Evolutionary conservation across 2,888 invertebrate species (phyloP).

Genomic region (Gortyna flavago): DNA sequence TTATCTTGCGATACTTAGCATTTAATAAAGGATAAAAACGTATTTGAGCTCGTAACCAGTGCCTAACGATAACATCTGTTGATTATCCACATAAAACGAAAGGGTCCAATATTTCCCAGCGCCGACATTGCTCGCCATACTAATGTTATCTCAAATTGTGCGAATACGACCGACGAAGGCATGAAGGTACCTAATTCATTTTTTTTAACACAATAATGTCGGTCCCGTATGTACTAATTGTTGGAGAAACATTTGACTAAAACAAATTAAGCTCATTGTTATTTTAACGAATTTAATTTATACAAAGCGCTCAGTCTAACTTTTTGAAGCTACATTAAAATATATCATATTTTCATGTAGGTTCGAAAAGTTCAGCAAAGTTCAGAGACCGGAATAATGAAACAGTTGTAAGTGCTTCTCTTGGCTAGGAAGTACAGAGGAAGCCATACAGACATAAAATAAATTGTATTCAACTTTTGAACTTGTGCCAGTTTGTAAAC

Average conservation of each 20-base stretch:
- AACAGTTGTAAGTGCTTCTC: conserved; percentile 42
- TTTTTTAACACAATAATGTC: conserved; percentile 16
- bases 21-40: conserved; percentile 31
- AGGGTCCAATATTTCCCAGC: conserved; percentile 26
- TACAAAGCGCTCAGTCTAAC: conserved; percentile 4
- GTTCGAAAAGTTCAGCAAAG: conserved; percentile 27
- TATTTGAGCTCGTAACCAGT: conserved; percentile 38
- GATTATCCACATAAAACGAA: conserved; percentile 45
- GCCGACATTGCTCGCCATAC: conserved; percentile 5
- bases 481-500: conserved; percentile 70
- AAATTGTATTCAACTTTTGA: conserved; percentile 67
- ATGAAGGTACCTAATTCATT: conserved; percentile 22
- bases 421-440: conserved; percentile 48
- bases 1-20: conserved; percentile 27
- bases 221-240: conserved; percentile 12
- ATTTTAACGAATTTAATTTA: conserved; percentile 24
- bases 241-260: conserved; percentile 20
- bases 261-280: conserved; percentile 30
- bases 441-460: conserved; percentile 43
- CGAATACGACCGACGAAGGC: conserved; percentile 18
- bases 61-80: conserved; percentile 40
- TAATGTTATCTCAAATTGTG: conserved; percentile 43
- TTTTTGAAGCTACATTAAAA: conserved; percentile 22
- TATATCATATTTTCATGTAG: conserved; percentile 20
- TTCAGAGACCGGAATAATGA: conserved; percentile 20